Evolutionary conservation across 2,797 vertebrate genomes (phyloP).

Genomic region (Chelon labrosus): DNA sequence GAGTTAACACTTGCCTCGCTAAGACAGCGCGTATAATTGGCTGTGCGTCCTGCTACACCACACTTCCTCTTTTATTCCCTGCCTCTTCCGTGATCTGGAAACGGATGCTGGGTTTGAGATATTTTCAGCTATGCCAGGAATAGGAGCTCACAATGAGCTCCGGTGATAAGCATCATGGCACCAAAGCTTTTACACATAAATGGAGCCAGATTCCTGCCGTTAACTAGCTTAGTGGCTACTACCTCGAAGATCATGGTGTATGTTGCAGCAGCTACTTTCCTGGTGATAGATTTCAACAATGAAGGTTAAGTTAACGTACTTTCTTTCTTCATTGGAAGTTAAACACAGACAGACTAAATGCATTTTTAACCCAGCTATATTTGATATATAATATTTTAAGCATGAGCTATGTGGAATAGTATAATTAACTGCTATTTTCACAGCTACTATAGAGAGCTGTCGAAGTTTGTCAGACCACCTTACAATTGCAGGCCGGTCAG

Average conservation of each 20-base stretch:
- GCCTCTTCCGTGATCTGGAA: neutral
- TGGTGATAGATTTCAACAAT: neutral
- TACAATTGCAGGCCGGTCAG: neutral
- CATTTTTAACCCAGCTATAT: no score
- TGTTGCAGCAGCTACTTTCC: neutral
- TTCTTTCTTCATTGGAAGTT: no score
- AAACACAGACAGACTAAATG: no score
- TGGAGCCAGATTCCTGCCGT: neutral
- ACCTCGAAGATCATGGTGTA: neutral
- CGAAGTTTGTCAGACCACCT: neutral
- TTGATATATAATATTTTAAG: no score
- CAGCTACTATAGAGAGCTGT: neutral
- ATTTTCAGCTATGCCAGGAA: neutral
- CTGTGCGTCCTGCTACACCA: neutral
- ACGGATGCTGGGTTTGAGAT: neutral
- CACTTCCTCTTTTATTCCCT: neutral
- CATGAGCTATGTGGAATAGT: neutral
- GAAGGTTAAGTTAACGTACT: no score
- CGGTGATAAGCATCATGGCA: neutral
- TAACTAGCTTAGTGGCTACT: neutral
- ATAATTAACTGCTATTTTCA: neutral
- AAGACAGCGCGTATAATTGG: constrained; percentile 17
- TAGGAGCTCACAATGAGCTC: neutral
- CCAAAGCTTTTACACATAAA: neutral
- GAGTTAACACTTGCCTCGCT: constrained; percentile 8